Evolutionary conservation across 2,797 vertebrate genomes (phyloP).

Genomic region (Brotula barbata): DNA sequence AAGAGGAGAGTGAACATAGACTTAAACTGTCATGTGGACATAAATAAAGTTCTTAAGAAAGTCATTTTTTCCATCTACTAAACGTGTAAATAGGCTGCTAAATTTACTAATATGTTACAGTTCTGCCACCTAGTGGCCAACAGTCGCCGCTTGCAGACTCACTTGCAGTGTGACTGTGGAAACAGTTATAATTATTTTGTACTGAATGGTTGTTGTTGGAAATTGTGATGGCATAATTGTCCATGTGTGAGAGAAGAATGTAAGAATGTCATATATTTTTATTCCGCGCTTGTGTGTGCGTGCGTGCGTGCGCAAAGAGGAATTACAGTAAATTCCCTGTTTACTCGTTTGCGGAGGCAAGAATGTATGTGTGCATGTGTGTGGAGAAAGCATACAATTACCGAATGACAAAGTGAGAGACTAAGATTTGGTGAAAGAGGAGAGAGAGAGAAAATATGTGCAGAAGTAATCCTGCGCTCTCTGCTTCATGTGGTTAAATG

Average conservation of each 20-base stretch:
- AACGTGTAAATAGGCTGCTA: too few relatives aligned
- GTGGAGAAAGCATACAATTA: slow-evolving; percentile 39
- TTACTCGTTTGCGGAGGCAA: slow-evolving; percentile 57
- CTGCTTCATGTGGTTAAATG: slow-evolving; percentile 79
- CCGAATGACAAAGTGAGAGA: slow-evolving; percentile 54
- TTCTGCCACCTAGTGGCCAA: background rate
- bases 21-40: too few relatives aligned
- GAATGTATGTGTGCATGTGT: slow-evolving; percentile 38
- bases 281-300: slow-evolving; percentile 19
- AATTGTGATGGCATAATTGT: slow-evolving; percentile 48
- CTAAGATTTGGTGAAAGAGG: slow-evolving; percentile 54
- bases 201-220: slow-evolving; percentile 51
- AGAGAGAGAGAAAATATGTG: slow-evolving; percentile 58
- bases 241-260: slow-evolving; percentile 26
- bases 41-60: too few relatives aligned
- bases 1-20: too few relatives aligned
- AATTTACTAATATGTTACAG: background rate
- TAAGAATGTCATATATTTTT: slow-evolving; percentile 27
- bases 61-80: too few relatives aligned
- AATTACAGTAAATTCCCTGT: slow-evolving; percentile 63
- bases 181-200: slow-evolving; percentile 46
- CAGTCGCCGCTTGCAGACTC: too few relatives aligned
- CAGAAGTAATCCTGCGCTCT: slow-evolving; percentile 70
- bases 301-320: slow-evolving; percentile 46
- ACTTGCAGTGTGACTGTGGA: slow-evolving; percentile 9